Evolutionary conservation across 1,140 invertebrate species (phyloP).

Genomic region (Propsilocerus akamusi): DNA sequence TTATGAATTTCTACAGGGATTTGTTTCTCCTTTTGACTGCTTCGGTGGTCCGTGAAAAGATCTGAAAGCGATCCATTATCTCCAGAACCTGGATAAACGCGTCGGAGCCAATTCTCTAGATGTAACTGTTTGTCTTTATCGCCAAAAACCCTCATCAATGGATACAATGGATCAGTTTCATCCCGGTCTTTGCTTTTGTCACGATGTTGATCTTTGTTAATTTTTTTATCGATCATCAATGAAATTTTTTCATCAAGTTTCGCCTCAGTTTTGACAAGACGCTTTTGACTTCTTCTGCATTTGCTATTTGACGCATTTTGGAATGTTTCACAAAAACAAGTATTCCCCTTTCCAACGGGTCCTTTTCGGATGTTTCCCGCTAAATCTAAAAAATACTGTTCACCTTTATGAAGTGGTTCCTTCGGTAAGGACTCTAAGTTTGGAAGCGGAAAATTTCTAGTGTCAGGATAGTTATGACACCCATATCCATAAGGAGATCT

Average conservation of each 20-base stretch:
- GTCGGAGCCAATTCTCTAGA: conserved; percentile 44
- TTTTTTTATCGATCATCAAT: conserved; percentile 51
- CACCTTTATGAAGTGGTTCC: conserved; percentile 69
- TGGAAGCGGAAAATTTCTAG: conserved; percentile 63
- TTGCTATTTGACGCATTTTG: conserved; percentile 69
- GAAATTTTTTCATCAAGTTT: conserved; percentile 67
- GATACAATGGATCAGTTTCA: conserved; percentile 15
- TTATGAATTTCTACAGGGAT: neutral
- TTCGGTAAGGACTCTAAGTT: conserved; percentile 66
- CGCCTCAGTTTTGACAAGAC: conserved; percentile 63
- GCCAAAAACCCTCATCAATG: conserved; percentile 38
- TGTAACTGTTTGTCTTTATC: conserved; percentile 43
- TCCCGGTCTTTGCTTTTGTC: neutral
- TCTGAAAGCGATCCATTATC: neutral
- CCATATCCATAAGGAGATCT: conserved; percentile 68
- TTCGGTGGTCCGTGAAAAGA: neutral
- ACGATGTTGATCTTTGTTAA: conserved; percentile 28
- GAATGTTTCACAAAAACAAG: conserved; percentile 56
- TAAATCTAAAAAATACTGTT: conserved; percentile 87
- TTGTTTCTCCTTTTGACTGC: neutral
- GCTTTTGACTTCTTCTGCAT: conserved; percentile 66
- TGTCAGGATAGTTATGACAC: conserved; percentile 71
- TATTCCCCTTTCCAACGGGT: conserved; percentile 70
- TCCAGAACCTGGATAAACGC: conserved; percentile 33
- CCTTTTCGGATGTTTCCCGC: conserved; percentile 94